Evolutionary conservation across 2,888 invertebrate species (phyloP).

Genomic region (Julus scanicus): DNA sequence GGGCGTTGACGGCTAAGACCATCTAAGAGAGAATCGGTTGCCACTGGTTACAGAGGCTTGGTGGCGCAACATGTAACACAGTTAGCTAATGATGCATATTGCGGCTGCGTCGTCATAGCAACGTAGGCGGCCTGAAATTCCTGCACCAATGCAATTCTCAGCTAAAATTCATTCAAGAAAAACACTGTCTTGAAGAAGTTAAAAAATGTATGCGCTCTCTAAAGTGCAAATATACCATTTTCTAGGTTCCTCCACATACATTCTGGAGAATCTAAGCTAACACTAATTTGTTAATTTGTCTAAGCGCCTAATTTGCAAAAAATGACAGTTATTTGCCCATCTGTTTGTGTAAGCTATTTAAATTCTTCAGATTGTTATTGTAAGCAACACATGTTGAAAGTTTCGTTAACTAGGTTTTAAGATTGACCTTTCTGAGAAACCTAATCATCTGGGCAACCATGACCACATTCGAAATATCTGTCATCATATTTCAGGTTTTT

Average conservation of each 20-base stretch:
- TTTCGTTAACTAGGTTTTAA: no score
- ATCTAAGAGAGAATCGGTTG: background rate
- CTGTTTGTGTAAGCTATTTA: no score
- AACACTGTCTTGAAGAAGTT: background rate
- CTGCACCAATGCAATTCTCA: background rate
- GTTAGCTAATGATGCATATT: slow-evolving; percentile 40
- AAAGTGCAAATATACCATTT: background rate
- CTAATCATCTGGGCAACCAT: no score
- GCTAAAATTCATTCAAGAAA: background rate
- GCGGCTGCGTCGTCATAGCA: slow-evolving; percentile 12
- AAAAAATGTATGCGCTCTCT: background rate
- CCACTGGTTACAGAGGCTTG: background rate
- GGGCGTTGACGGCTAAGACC: background rate
- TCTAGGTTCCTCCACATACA: no score
- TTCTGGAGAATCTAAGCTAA: background rate
- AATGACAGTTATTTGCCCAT: no score
- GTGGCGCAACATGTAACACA: slow-evolving; percentile 34
- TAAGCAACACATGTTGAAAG: no score
- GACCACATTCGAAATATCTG: no score
- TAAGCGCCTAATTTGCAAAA: no score
- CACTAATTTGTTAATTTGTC: no score
- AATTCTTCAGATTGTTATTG: no score
- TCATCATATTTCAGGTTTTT: no score
- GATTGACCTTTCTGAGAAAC: no score
- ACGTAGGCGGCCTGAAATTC: background rate